Conservation (phyloP, 2,888 invertebrate species). For the Drosophila dives region DNA sequence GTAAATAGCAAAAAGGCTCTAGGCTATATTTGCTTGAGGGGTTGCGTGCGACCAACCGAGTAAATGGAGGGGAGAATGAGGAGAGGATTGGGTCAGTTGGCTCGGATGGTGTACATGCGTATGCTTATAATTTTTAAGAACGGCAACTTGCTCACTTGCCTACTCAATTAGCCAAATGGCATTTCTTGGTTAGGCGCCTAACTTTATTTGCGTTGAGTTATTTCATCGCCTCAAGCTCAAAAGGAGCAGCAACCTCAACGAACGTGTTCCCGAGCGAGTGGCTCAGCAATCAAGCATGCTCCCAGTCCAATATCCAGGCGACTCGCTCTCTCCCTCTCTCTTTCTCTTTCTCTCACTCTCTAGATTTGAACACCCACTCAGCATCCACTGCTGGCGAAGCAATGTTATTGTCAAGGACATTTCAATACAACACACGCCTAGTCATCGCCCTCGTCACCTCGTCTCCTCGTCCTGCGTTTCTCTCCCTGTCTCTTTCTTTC, state of each 20-base stretch:
- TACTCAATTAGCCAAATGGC: constrained; percentile 41
- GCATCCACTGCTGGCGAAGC: constrained; percentile 46
- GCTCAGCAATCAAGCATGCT: constrained; percentile 57
- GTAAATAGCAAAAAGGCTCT: constrained; percentile 70
- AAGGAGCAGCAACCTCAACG: background rate
- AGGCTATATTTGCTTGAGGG: constrained; percentile 71
- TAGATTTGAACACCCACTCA: constrained; percentile 13
- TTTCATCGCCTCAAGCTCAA: constrained; percentile 2
- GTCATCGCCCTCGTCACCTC: constrained; percentile 9
- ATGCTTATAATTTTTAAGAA: constrained; percentile 49
- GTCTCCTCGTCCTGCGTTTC: background rate
- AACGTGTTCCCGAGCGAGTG: constrained; percentile 53
- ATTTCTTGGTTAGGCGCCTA: background rate
- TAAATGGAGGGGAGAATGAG: background rate
- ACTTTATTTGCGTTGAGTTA: background rate
- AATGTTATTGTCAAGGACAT: constrained; percentile 80
- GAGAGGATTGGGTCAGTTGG: background rate
- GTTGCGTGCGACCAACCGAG: constrained; percentile 25
- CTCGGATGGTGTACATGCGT: background rate
- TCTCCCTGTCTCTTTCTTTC: background rate
- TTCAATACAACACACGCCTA: constrained; percentile 66
- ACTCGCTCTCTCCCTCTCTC: background rate
- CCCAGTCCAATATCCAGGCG: constrained; percentile 9
- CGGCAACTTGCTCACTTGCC: constrained; percentile 12
- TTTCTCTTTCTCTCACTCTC: background rate